These are phyloP conservation scores for Ammodytes dubius DNA, from an alignment of 2,113 vertebrate genomes.

Conservation along the genomic window DNA sequence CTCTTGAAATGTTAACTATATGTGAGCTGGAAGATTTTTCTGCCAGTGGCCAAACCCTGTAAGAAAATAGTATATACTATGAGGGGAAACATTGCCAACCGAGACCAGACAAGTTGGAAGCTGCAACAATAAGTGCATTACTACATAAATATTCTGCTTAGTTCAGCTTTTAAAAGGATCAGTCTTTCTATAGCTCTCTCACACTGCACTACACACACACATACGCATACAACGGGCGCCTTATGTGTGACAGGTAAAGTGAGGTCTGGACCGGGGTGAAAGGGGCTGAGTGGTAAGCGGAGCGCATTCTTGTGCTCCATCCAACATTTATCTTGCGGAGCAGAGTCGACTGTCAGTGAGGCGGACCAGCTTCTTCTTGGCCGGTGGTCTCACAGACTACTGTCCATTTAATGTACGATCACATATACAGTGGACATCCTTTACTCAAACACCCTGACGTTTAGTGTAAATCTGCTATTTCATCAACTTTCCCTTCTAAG, in stretches of 20 bases:
- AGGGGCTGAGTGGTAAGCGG: slow-evolving; percentile 19
- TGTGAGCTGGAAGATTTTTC: not conserved
- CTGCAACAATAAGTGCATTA: not conserved
- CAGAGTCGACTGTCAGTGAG: slow-evolving; percentile 14
- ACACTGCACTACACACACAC: slow-evolving; percentile 29
- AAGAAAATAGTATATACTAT: not conserved
- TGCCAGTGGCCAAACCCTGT: not conserved
- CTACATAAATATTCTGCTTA: not conserved
- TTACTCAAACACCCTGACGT: not conserved
- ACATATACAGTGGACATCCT: slow-evolving; percentile 40
- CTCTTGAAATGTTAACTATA: not conserved
- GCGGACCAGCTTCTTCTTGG: slow-evolving; percentile 38
- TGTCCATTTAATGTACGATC: slow-evolving; percentile 43
- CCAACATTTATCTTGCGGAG: slow-evolving; percentile 62
- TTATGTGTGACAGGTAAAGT: slow-evolving; percentile 71
- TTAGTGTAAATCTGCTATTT: slow-evolving; percentile 12
- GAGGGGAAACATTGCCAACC: not conserved
- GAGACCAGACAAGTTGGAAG: not conserved
- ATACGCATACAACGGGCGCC: slow-evolving; percentile 53
- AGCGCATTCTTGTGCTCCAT: slow-evolving; percentile 78
- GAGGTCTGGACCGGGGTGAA: slow-evolving; percentile 52
- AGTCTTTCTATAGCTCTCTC: slow-evolving; percentile 6
- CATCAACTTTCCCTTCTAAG: not conserved
- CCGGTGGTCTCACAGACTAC: slow-evolving; percentile 59
- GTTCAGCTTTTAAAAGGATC: slow-evolving; percentile 11